A percentile compares a stretch with the other conserved stretches of the same genome.
Conservation (phyloP, 2,888 invertebrate species). For the Gasteruption jaculator region DNA sequence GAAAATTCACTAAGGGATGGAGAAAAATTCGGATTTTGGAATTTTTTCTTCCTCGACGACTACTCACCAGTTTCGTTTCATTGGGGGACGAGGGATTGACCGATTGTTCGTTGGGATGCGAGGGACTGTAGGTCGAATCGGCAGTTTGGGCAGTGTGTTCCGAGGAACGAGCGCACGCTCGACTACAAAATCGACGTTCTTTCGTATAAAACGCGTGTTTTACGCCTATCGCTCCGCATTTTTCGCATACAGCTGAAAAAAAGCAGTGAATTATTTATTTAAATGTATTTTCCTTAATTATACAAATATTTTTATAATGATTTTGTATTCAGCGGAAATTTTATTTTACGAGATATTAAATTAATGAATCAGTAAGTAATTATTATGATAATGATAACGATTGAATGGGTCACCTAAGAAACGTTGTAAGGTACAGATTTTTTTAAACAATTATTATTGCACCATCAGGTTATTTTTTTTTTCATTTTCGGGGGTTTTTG, state of each 20-base stretch:
- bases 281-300: not conserved
- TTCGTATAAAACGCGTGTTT: constrained; percentile 84
- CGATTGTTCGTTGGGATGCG: constrained; percentile 36
- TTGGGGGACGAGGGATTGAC: constrained; percentile 33
- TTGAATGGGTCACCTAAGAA: too few species aligned
- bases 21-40: not conserved
- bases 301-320: not conserved
- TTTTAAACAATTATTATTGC: too few species aligned
- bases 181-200: constrained; percentile 76
- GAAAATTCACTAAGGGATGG: constrained; percentile 7
- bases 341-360: too few species aligned
- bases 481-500: too few species aligned
- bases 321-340: too few species aligned
- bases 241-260: constrained; percentile 71
- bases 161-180: constrained; percentile 67
- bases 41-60: not conserved
- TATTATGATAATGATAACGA: too few species aligned
- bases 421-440: too few species aligned
- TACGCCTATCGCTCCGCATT: constrained; percentile 80
- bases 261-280: constrained; percentile 15
- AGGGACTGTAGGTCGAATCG: constrained; percentile 47
- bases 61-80: constrained; percentile 30
- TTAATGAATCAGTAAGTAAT: too few species aligned
- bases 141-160: constrained; percentile 37
- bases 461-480: too few species aligned